A percentile compares a stretch with the other conserved stretches of the same genome.
phyloP scores from a whole-genome alignment of 2,113 vertebrate genomes.

The Microtus ochrogaster region DNA sequence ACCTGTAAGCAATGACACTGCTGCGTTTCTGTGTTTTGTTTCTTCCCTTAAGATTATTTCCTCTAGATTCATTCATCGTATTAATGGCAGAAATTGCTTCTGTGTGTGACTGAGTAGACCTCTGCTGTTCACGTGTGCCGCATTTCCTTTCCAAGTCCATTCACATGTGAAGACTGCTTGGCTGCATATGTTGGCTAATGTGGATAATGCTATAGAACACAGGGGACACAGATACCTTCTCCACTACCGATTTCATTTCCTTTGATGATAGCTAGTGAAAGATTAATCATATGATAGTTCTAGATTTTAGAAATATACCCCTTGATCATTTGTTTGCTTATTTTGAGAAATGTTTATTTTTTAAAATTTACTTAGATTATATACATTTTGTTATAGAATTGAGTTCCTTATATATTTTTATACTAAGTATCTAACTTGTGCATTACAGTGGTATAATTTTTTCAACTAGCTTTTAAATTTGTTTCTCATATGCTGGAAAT shows the following conservation, averaged over 20 bases:
- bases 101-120: not conserved
- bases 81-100: not conserved
- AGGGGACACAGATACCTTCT: not conserved
- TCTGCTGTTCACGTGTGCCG: accelerated
- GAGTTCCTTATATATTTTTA: not conserved
- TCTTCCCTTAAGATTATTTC: not conserved
- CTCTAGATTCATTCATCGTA: not conserved
- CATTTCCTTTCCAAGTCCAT: not conserved
- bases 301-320: not conserved
- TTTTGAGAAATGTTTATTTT: not conserved
- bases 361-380: not conserved
- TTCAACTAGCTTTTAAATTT: not conserved
- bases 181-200: not conserved
- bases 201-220: not conserved
- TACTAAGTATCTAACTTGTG: not conserved
- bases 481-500: not conserved
- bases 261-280: not conserved
- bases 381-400: not conserved
- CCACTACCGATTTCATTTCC: not conserved
- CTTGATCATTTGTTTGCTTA: not conserved
- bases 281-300: not conserved
- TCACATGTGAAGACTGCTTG: not conserved
- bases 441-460: not conserved
- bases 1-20: not conserved
- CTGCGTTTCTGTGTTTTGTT: not conserved